Evolutionary conservation across 2,113 vertebrate genomes (phyloP), one percentile per base, ranked within the genome.

Genomic region (Orcinus orca): DNA sequence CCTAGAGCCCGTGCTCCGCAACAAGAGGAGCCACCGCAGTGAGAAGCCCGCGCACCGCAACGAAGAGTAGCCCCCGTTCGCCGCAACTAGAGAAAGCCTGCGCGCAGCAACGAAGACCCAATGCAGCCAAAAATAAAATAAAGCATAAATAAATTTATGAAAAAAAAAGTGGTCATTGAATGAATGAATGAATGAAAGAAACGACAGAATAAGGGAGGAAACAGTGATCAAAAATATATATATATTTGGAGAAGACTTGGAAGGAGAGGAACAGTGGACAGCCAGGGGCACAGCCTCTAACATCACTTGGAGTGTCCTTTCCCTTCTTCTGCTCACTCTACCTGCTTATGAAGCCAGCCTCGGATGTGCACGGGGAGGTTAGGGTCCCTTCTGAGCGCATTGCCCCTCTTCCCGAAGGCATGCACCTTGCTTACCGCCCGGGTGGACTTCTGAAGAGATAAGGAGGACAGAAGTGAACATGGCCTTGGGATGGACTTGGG

Each of bases 291-390:
- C 67, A 68, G 73, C 79, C 55, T 63, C 29, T 3, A 36, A 15
- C 9, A 1, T 14, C 65, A 9, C 26, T 18, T 0, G 0, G n/a
- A 7, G 44, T 4, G 10, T 15, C 47, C 60, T 7, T 53, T 18
- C 44, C 62, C 38, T 5, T 36, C 62, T 9, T 44, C 62, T 0
- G 2, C 26, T 8, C 6, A 2, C 15, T 11, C 41, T 97, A 99
- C 99, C 98, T 99, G 99, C 97, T 99, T 99, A 97, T 99, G 98
- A n/a, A 99, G 99, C 99, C 99, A 99, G 88, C 99, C 99, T 80
- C 99, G 98, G 93, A 99, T 99, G 94, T 99, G 98, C 50, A 99
- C 99, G 0, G 99, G 96, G 5, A 98, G 99, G 95, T 99, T 99
- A 41, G 99, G 99, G 73, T 99, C 99, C 97, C 99, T 99, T 93